Percentiles rank a stretch among this genome's conserved stretches.
phyloP scores from a whole-genome alignment of 2,113 vertebrate species.

The Datnioides undecimradiatus region DNA sequence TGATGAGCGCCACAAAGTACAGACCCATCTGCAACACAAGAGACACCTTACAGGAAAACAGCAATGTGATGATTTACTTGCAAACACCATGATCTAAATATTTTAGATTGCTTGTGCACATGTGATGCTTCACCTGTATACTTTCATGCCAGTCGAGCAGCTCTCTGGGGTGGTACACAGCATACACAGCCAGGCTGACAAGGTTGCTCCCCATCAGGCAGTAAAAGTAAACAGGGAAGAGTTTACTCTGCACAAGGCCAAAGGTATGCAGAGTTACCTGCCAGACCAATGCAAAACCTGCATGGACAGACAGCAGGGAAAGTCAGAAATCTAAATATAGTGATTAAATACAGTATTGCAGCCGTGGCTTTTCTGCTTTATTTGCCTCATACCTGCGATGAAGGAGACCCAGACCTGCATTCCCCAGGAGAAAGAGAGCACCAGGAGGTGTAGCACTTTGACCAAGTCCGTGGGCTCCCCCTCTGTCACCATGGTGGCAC shows the following conservation, averaged over 20 bases:
- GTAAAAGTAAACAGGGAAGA: constrained; percentile 90
- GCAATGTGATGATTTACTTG: not conserved
- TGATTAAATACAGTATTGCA: not conserved
- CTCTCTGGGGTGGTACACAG: constrained; percentile 83
- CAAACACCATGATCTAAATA: not conserved
- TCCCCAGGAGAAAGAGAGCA: constrained; percentile 90
- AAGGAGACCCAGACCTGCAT: constrained; percentile 93
- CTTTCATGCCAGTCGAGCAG: constrained; percentile 85
- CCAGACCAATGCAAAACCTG: constrained; percentile 87
- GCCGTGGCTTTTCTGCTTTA: not conserved
- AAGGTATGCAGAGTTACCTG: constrained; percentile 88
- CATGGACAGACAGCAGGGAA: not conserved
- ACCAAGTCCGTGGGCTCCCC: constrained; percentile 83
- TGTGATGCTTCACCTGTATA: constrained; percentile 83
- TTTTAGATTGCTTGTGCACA: not conserved
- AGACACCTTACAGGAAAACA: not conserved
- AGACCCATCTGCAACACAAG: constrained; percentile 82
- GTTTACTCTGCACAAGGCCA: constrained; percentile 89
- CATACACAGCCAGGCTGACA: constrained; percentile 85
- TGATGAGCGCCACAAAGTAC: constrained; percentile 81
- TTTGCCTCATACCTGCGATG: constrained; percentile 83
- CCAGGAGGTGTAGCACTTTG: constrained; percentile 87
- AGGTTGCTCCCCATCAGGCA: constrained; percentile 83
- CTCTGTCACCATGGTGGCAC: constrained; percentile 82
- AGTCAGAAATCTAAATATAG: not conserved